Evolutionary conservation across 2,888 invertebrate species (phyloP), one percentile per base, ranked within the genome.

Genomic region (Molorchus minor): DNA sequence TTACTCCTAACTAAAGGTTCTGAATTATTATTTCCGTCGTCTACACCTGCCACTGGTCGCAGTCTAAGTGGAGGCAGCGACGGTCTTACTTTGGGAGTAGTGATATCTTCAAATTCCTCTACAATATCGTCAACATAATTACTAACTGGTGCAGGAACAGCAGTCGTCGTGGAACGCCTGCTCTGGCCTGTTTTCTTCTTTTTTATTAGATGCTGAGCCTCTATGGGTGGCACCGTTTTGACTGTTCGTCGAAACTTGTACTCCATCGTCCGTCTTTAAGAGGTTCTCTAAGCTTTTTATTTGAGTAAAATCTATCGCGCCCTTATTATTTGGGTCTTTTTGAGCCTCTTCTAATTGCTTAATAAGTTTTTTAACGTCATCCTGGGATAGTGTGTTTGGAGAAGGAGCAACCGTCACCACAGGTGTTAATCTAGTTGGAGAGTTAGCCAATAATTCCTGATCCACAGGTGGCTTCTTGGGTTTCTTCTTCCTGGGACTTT

Each of bases 1-100:
- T 84, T 83, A 61, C 79, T 82, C 58, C 83, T 76, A 33, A 82
- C 77, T 46, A 78, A 71, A 15, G 76, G 70, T 41, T 74, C 76
- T 4, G 73, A 68, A 41, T 69, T 63, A 16, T n/a, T n/a, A n/a
- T n/a, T n/a, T n/a, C 67, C 73, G 52, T 76, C 74, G 44, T 73
- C 74, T 7, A 81, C 71, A 3, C 80, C 81, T 10, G 75, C 77
- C 21, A 81, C 77, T 12, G 80, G 79, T 58, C 75, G 73, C 47
- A 81, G 65, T 52, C 74, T 74, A 2, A 81, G 76, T 2, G 81
- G 80, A 8, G 80, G 78, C 53, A 80, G 54, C 0, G 71, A 63
- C 1, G 68, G 56, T 54, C 61, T 62, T 5, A 74, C 60, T 52
- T 58, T 70, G 1, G 55, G 35, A 3, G 68, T 63, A 1, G 67